Evolutionary conservation across 1,140 invertebrate genomes (phyloP), one percentile per base, ranked within the genome.

Genomic region (Sitobion miscanthi): DNA sequence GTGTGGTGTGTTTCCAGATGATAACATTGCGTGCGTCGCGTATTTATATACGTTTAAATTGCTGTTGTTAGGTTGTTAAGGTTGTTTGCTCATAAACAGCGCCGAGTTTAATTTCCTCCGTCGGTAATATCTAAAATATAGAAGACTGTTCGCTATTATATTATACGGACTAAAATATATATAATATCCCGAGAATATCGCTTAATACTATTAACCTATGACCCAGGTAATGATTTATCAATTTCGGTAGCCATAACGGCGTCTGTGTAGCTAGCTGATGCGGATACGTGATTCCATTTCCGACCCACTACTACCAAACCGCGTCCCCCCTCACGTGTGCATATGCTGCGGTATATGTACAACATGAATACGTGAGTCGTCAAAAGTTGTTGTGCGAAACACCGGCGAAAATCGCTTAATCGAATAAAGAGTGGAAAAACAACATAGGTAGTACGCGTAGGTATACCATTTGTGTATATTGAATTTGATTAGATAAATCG

Each of bases 401-500:
- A 45, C 23, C 25, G 25, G 5, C 38, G 14, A 90, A 90, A 69
- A 69, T 90, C 23, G 35, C 38, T 45, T 90, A 90, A 69, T 69
- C 89, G 52, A 62, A 90, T 90, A 57, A 62, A 90, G 38, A 89
- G 35, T 30, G 35, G 52, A 57, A 30, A 90, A 90, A 90, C 47
- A 54, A 77, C 57, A 69, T 20, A 17, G 21, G 20, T 20, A 88
- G 47, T 3, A 17, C 88, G 23, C 57, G 89, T 62, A 54, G 52
- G 52, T 54, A 57, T 90, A 30, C 62, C 14, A n/a, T 17, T 77
- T 77, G 4, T 30, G 62, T n/a, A 30, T 77, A 35, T 77, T 77
- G 89, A 69, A 69, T 69, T 90, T 69, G 54, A 90, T 90, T 47
- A 90, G 89, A 90, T 69, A 62, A 90, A 69, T 47, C 54, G 54